Base-by-base conservation (phyloP, 2,113 vertebrate species). In the Macquaria ambigua region DNA sequence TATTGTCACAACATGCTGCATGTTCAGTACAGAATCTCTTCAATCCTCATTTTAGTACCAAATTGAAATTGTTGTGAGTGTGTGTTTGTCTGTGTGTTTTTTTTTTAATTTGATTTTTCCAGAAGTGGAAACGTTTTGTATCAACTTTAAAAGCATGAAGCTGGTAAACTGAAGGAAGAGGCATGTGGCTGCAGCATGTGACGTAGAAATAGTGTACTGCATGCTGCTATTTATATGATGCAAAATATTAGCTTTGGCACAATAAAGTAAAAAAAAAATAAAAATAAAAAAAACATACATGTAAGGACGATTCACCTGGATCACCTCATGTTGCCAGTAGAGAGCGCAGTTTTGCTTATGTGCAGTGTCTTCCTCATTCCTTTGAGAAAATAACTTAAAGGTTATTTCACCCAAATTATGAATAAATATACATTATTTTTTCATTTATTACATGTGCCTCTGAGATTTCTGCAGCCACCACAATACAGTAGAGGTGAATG, bases 151-250 rank as follows among this genome's bases (percentile, higher is more conserved):
- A 64, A 48, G 79, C 77, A 83, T 84, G 78, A 86, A 11, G 31
- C 39, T 41, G 11, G 15, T 43, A 9, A 56, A 28, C 21, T 56
- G 39, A 66, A 58, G 23, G 23, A 46, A 55, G 28, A 75, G 21
- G 77, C 81, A 82, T 46, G 84, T 83, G 77, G 55, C 75, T 74
- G 46, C 59, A 82, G 84, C 83, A 83, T 78, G 84, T 59, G 43
- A 58, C 80, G 11, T 11, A 23, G 3, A 66, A 25, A 70, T 23
- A 79, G 18, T 20, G 1, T 25, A 23, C 4, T 52, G 69, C 20
- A 21, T 64, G 62, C 78, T 66, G 67, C 9, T 76, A 34, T 80
- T 74, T 55, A 14, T 74, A 37, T 62, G 50, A 75, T 69, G 25
- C 34, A 37, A 48, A 39, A 28, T 62, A 34, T 63, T 5, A 25